Percentiles rank a stretch among this genome's conserved stretches.
Conservation (phyloP, 2,888 invertebrate species). For the Lithosia quadra region DNA sequence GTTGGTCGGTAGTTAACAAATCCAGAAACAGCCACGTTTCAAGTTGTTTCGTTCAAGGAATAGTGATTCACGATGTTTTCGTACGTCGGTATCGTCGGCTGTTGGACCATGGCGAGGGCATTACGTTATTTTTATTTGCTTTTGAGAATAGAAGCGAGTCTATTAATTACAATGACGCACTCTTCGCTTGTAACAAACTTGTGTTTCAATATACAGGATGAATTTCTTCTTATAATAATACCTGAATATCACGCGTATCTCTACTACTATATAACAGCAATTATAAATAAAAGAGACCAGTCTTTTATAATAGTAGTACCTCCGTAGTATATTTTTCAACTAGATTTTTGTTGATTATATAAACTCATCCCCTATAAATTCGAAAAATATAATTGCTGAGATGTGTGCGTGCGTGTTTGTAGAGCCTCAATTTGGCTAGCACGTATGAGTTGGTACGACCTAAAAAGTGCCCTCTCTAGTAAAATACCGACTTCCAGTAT, state of each 20-base stretch:
- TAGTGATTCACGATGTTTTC: conserved; percentile 79
- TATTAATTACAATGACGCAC: conserved; percentile 85
- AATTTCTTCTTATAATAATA: background rate
- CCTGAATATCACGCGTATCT: background rate
- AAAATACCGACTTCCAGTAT: background rate
- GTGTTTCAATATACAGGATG: conserved; percentile 52
- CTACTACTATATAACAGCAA: no score
- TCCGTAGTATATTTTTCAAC: background rate
- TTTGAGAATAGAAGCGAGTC: conserved; percentile 80
- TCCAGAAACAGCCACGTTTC: conserved; percentile 63
- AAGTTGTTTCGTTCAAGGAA: conserved; percentile 72
- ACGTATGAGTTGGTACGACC: no score
- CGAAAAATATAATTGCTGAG: no score
- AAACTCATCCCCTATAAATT: no score
- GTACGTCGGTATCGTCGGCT: conserved; percentile 42
- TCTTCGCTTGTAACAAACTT: conserved; percentile 52
- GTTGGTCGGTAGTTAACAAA: conserved; percentile 57
- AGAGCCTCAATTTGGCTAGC: no score
- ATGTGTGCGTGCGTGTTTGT: no score
- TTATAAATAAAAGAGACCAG: no score
- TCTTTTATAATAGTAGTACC: no score
- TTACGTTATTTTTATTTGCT: conserved; percentile 82
- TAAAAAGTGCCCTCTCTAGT: background rate
- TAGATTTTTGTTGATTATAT: background rate
- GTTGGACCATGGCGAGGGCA: conserved; percentile 64